Evolutionary conservation across 2,797 vertebrate genomes (phyloP).

Genomic region (Pipistrellus nathusii): DNA sequence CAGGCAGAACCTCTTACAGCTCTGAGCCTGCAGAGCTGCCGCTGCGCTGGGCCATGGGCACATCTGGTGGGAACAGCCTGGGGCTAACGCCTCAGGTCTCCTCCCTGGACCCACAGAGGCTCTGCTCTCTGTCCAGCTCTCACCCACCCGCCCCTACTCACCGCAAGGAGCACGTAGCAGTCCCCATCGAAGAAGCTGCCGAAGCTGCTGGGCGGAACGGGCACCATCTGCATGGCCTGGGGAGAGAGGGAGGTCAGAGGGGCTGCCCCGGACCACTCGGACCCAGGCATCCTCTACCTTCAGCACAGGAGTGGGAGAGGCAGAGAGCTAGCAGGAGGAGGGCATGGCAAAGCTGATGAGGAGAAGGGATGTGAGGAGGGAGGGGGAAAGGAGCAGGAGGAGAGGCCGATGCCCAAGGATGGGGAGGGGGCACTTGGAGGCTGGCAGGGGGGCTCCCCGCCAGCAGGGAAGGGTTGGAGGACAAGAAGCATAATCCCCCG

Average conservation of each 20-base stretch:
- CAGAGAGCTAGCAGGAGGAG: neutral
- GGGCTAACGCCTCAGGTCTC: neutral
- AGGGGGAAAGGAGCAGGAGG: neutral
- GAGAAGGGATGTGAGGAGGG: neutral
- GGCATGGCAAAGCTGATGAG: neutral
- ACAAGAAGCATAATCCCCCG: neutral
- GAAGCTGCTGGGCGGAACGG: conserved; percentile 88
- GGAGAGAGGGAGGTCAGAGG: neutral
- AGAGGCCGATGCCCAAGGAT: neutral
- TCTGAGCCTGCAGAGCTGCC: neutral
- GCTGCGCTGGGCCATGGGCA: neutral
- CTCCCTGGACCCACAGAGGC: neutral
- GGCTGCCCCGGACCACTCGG: too few relatives aligned
- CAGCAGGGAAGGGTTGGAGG: neutral
- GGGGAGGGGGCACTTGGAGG: too few relatives aligned
- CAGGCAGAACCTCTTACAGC: neutral
- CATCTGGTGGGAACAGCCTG: neutral
- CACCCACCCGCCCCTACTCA: conserved; percentile 68
- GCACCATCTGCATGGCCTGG: conserved; percentile 93
- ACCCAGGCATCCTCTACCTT: neutral
- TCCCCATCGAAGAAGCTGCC: conserved; percentile 93
- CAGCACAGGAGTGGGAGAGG: neutral
- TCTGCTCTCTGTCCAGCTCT: neutral
- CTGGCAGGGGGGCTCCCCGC: neutral
- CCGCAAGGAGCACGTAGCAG: conserved; percentile 91